A percentile compares a stretch with the other conserved stretches of the same genome.
Evolutionary conservation across 1,140 invertebrate species (phyloP).

Genomic region (Mycetomoellerius zeteki): DNA sequence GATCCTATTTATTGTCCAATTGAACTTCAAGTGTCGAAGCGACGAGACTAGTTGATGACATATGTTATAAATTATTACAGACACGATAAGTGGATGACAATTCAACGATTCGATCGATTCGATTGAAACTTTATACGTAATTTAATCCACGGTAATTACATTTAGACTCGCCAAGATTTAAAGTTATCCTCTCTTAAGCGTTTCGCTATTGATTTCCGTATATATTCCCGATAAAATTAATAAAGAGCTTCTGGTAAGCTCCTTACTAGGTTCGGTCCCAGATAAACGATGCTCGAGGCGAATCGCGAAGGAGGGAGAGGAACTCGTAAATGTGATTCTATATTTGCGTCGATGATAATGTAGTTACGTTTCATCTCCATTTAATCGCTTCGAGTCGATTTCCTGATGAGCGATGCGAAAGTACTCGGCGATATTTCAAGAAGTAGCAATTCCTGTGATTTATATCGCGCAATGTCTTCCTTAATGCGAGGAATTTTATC

Average conservation of each 20-base stretch:
- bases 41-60: constrained; percentile 52
- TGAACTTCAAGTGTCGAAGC: constrained; percentile 27
- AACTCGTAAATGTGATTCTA: constrained; percentile 70
- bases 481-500: constrained; percentile 53
- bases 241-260: constrained; percentile 80
- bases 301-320: constrained; percentile 31
- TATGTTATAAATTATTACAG: constrained; percentile 55
- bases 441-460: constrained; percentile 59
- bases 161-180: constrained; percentile 65
- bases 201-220: constrained; percentile 70
- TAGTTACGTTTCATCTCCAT: constrained; percentile 68
- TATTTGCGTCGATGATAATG: constrained; percentile 74
- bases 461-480: constrained; percentile 49
- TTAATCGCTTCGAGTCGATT: constrained; percentile 64
- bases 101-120: constrained; percentile 52
- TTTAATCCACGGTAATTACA: constrained; percentile 70
- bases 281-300: constrained; percentile 69
- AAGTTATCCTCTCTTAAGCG: constrained; percentile 66
- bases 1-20: constrained; percentile 7
- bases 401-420: constrained; percentile 67
- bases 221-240: constrained; percentile 81
- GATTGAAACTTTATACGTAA: constrained; percentile 58
- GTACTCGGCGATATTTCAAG: constrained; percentile 54
- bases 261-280: constrained; percentile 67
- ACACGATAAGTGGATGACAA: constrained; percentile 63